Evolutionary conservation across 1,140 invertebrate species (phyloP).

Genomic region (Heliconius himera): DNA sequence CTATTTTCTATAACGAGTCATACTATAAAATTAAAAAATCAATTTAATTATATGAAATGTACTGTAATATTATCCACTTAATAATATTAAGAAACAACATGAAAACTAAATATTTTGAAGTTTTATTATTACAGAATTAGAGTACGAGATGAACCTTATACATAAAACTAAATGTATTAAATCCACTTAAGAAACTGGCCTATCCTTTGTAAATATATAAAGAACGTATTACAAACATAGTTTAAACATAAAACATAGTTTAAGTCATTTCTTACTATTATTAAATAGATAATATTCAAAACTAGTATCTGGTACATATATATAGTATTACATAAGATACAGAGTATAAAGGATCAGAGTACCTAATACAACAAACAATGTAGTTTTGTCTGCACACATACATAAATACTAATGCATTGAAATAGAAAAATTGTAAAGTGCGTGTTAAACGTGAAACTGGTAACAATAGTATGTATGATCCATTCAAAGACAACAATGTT

Average conservation of each 20-base stretch:
- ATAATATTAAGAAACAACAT: not conserved
- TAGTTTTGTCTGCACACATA: not conserved
- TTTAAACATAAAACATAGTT: too few species aligned
- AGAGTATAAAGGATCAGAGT: conserved; percentile 7
- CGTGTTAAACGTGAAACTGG: conserved; percentile 56
- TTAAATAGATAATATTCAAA: not conserved
- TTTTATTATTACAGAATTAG: too few species aligned
- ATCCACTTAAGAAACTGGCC: too few species aligned
- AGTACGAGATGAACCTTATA: too few species aligned
- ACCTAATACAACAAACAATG: not conserved
- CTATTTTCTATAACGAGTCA: not conserved
- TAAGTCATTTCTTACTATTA: not conserved
- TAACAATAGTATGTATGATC: conserved; percentile 58
- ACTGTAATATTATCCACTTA: not conserved
- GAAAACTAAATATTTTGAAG: not conserved
- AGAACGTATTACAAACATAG: not conserved
- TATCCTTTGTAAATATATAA: too few species aligned
- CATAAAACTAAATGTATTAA: too few species aligned
- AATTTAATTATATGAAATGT: not conserved
- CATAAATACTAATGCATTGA: conserved; percentile 17
- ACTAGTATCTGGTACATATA: not conserved
- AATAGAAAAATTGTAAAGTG: conserved; percentile 31
- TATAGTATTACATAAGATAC: not conserved
- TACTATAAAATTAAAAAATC: not conserved
- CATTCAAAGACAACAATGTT: conserved; percentile 55